Base-by-base conservation (phyloP, 1,140 invertebrate genomes). In the Anoplolepis gracilipes region DNA sequence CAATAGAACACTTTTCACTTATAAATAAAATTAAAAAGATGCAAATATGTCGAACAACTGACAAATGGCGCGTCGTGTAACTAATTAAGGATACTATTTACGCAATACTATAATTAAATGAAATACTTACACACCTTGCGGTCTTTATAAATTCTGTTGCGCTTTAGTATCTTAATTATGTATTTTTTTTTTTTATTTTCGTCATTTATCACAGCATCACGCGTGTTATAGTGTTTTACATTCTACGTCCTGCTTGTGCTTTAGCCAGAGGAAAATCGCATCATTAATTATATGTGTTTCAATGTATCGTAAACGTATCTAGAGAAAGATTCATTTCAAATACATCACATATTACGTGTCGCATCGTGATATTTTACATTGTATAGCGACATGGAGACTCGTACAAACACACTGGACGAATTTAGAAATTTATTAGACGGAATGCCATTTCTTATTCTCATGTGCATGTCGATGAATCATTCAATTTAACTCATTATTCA, bases 71-170 rank as follows among this genome's bases (percentile, higher is more conserved):
- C 53, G 22, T 85, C 39, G 22, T 49, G 10, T 36, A 28, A 28
- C 6, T 85, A 53, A 78, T 65, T 69, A 57, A 62, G 30, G 42
- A 78, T 22, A 33, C 53, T 88, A 75, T 28, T 57, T 73, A 78
- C 39, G 46, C 46, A 85, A 33, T 88, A 85, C 78, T 88, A 89
- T 70, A 81, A n/a, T 75, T 88, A 85, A n/a, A 70, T 22, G n/a
- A 49, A 76, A 72, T 88, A 82, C 46, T 88, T 85, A 36, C 42
- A 36, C 33, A 59, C 10, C 28, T 84, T 28, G 42, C 22, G 33
- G 57, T 42, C 36, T 46, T 79, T 62, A n/a, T 33, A 64, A 61
- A 72, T 11, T 28, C 33, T 19, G 11, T 53, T 69, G 22, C 64
- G 16, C 49, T 19, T 57, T 46, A 10, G 1, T 22, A 30, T 59